Conservation (phyloP, 1,140 invertebrate species). For the Daktulosphaira vitifoliae region DNA sequence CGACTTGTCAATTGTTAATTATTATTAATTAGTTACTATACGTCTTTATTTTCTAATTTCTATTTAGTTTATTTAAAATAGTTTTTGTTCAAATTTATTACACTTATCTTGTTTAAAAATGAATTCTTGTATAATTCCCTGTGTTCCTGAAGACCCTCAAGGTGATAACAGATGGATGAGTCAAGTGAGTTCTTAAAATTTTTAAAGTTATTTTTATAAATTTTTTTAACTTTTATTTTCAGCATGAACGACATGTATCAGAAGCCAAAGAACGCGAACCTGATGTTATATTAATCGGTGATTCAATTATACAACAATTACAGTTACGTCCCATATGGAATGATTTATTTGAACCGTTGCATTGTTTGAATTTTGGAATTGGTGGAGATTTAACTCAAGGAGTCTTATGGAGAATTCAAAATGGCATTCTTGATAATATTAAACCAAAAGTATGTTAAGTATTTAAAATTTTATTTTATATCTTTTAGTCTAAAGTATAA, state of each 20-base stretch:
- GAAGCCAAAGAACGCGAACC: slow-evolving; percentile 78
- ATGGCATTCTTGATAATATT: slow-evolving; percentile 79
- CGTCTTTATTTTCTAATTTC: too few relatives aligned
- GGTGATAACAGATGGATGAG: slow-evolving; percentile 34
- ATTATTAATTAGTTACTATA: too few relatives aligned
- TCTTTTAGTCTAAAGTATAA: too few relatives aligned
- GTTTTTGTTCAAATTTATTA: too few relatives aligned
- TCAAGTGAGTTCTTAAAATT: slow-evolving; percentile 21
- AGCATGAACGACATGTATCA: slow-evolving; percentile 72
- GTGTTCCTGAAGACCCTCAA: slow-evolving; percentile 23
- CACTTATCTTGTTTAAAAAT: neutral
- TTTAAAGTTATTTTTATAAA: neutral
- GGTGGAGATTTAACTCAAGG: slow-evolving; percentile 78
- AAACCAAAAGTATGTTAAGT: slow-evolving; percentile 68
- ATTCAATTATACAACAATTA: slow-evolving; percentile 70
- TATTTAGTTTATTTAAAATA: too few relatives aligned
- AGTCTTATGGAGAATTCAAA: slow-evolving; percentile 77
- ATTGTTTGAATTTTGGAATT: slow-evolving; percentile 84
- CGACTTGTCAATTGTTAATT: too few relatives aligned
- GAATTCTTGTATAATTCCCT: slow-evolving; percentile 26
- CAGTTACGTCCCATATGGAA: slow-evolving; percentile 73
- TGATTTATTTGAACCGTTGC: slow-evolving; percentile 60
- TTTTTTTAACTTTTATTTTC: slow-evolving; percentile 40
- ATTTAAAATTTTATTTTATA: neutral
- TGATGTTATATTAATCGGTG: slow-evolving; percentile 80